phyloP scores from a whole-genome alignment of 35 echinoderm and acorn worm genomes.

The Ptychodera flava region DNA sequence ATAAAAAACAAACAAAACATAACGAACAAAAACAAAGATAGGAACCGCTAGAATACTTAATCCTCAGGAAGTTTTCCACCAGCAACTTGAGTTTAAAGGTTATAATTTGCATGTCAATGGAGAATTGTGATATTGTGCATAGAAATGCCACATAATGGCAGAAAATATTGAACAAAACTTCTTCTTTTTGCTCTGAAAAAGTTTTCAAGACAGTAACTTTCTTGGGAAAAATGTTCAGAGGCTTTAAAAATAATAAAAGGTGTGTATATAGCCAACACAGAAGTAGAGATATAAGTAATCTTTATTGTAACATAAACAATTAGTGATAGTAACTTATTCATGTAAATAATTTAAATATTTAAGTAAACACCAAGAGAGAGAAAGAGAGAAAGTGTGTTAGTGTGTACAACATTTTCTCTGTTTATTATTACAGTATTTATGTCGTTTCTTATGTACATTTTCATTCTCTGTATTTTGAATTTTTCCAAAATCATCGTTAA shows the following conservation, averaged over 20 bases:
- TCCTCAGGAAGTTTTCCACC: background rate
- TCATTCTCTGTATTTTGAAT: background rate
- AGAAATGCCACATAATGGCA: background rate
- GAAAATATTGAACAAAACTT: background rate
- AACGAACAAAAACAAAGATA: background rate
- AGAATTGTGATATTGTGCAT: too few relatives aligned
- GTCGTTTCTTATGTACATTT: background rate
- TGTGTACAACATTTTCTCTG: background rate
- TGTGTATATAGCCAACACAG: background rate
- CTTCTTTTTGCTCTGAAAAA: background rate
- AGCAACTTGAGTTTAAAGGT: background rate
- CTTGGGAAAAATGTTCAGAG: background rate
- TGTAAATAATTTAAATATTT: background rate
- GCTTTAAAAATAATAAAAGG: background rate
- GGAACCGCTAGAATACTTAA: background rate
- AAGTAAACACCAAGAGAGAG: background rate
- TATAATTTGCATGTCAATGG: background rate
- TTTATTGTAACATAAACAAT: background rate
- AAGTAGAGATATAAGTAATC: background rate
- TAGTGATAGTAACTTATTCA: background rate
- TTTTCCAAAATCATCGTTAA: too few relatives aligned
- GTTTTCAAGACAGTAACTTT: background rate
- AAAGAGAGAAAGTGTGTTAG: background rate
- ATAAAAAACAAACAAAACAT: too few relatives aligned
- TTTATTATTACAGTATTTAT: background rate